Evolutionary conservation across 2,888 invertebrate species (phyloP).

Genomic region (Drosophila paucipuncta): DNA sequence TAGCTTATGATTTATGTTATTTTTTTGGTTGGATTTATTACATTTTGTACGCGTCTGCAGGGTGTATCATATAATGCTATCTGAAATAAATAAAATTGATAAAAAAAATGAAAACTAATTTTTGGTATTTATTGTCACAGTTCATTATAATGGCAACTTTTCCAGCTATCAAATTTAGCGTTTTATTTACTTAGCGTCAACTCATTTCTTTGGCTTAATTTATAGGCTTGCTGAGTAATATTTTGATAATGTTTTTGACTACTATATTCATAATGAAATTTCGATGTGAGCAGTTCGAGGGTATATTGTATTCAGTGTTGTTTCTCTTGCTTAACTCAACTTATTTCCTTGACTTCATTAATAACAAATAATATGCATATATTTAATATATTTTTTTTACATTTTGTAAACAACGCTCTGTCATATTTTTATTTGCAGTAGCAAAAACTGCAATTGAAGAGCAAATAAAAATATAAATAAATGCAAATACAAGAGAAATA

Average conservation of each 20-base stretch:
- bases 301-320: background rate
- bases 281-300: background rate
- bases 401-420: conserved; percentile 13
- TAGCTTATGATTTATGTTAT: background rate
- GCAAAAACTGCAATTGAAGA: conserved; percentile 27
- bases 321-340: background rate
- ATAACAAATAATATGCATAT: background rate
- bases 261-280: background rate
- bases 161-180: background rate
- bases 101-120: background rate
- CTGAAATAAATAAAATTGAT: background rate
- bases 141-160: background rate
- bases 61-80: too few species aligned
- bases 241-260: background rate
- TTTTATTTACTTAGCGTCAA: background rate
- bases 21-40: background rate
- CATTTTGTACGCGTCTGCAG: too few species aligned
- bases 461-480: conserved; percentile 43
- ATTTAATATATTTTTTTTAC: background rate
- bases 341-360: conserved; percentile 32
- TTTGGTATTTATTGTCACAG: background rate
- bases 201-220: background rate
- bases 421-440: conserved; percentile 3
- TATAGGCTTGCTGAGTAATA: background rate
- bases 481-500: conserved; percentile 23